A percentile compares a stretch with the other conserved stretches of the same genome.
phyloP scores from a whole-genome alignment of 2,113 vertebrate genomes.

The Takifugu flavidus region DNA sequence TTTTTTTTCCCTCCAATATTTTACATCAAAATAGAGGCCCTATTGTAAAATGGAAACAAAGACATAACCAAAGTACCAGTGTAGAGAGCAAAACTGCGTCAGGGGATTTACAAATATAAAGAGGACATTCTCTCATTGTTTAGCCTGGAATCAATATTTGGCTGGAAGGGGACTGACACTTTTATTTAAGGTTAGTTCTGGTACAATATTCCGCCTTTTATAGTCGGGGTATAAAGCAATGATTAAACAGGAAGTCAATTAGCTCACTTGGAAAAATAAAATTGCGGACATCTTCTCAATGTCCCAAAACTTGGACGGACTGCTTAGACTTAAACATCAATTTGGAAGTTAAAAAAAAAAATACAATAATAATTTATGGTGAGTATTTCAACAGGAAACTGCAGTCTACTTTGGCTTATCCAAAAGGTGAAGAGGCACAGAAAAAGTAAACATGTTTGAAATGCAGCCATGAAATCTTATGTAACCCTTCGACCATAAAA shows the following conservation, averaged over 20 bases:
- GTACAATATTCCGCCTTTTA: constrained; percentile 37
- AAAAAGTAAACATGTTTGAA: constrained; percentile 61
- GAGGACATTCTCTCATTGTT: constrained; percentile 30
- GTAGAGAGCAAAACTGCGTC: constrained; percentile 38
- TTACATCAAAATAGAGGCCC: constrained; percentile 30
- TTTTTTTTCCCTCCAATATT: constrained; percentile 35
- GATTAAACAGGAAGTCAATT: constrained; percentile 51
- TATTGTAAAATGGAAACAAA: constrained; percentile 33
- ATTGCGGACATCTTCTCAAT: constrained; percentile 45
- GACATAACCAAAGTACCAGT: constrained; percentile 55
- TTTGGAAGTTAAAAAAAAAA: constrained; percentile 45
- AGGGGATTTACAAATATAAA: constrained; percentile 18
- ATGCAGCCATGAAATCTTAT: constrained; percentile 57
- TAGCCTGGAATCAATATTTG: constrained; percentile 46
- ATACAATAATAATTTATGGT: constrained; percentile 28
- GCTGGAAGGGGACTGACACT: constrained; percentile 34
- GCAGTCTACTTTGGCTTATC: constrained; percentile 80
- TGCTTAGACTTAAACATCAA: constrained; percentile 59
- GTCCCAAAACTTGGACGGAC: constrained; percentile 66
- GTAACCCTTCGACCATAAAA: constrained; percentile 58
- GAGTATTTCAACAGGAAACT: constrained; percentile 46
- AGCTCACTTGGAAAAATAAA: constrained; percentile 41
- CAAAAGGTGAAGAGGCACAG: constrained; percentile 74
- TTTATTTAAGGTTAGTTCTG: constrained; percentile 44
- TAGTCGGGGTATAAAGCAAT: constrained; percentile 24